phyloP scores from a whole-genome alignment of 1,140 invertebrate genomes.

The Nasonia longicornis region DNA sequence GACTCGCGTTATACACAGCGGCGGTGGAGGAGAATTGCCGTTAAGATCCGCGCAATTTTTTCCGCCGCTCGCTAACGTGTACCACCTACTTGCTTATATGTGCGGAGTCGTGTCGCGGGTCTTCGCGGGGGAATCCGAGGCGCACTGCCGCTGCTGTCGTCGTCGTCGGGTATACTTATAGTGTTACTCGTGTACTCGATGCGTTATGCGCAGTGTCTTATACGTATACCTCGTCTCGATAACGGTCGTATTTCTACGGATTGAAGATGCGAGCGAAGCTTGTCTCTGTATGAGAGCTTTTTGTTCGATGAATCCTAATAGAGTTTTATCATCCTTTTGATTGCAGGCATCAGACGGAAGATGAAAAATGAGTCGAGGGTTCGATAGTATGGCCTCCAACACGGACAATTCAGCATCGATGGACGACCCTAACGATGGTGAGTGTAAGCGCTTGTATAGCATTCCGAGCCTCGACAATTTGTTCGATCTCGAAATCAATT shows the following conservation, averaged over 20 bases:
- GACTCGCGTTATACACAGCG: background rate
- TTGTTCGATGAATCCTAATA: too few relatives aligned
- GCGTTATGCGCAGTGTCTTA: background rate
- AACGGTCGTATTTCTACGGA: background rate
- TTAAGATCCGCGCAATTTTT: conserved; percentile 9
- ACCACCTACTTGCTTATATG: background rate
- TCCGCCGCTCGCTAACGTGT: background rate
- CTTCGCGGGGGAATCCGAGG: background rate
- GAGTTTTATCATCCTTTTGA: background rate
- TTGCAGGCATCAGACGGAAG: conserved; percentile 30
- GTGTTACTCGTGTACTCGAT: background rate
- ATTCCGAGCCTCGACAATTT: background rate
- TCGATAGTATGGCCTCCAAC: conserved; percentile 60
- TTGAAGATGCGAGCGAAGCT: too few relatives aligned
- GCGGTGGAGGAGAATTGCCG: background rate
- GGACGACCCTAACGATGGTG: conserved; percentile 65
- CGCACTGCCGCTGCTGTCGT: too few relatives aligned
- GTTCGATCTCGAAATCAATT: background rate
- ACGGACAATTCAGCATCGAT: conserved; percentile 62
- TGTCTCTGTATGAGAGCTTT: too few relatives aligned
- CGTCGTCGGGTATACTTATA: background rate
- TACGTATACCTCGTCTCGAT: too few relatives aligned
- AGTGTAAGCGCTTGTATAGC: background rate
- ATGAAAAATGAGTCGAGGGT: conserved; percentile 42
- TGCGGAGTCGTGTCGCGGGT: background rate